Conservation (phyloP, 2,888 invertebrate species). For the Chironomus tentans region DNA sequence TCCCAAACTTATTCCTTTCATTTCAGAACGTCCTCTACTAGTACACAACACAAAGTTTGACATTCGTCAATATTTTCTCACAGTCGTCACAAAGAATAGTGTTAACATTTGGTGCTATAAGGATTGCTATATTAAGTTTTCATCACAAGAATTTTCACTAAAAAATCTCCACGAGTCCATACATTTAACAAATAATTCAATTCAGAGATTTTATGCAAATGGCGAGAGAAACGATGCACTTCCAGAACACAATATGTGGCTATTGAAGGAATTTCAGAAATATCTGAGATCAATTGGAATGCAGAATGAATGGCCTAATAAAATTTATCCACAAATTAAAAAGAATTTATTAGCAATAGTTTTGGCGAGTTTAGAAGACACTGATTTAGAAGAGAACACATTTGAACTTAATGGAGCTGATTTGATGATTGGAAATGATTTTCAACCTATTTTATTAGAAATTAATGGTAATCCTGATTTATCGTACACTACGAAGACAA, state of each 20-base stretch:
- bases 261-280: constrained; percentile 57
- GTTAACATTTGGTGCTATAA: constrained; percentile 80
- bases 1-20: constrained; percentile 22
- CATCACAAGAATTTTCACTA: constrained; percentile 70
- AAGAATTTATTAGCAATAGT: constrained; percentile 71
- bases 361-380: constrained; percentile 65
- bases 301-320: constrained; percentile 54
- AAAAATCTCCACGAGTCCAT: constrained; percentile 74
- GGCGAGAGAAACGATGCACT: constrained; percentile 49
- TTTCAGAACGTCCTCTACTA: constrained; percentile 67
- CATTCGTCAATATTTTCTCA: constrained; percentile 78
- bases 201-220: constrained; percentile 63
- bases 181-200: constrained; percentile 79
- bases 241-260: constrained; percentile 80
- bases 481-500: constrained; percentile 70
- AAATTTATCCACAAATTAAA: constrained; percentile 77
- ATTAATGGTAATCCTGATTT: constrained; percentile 86
- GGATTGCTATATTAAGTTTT: constrained; percentile 77
- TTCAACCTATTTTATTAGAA: constrained; percentile 82
- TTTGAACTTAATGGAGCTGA: constrained; percentile 91
- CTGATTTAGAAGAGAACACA: constrained; percentile 58
- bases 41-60: constrained; percentile 84
- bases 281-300: constrained; percentile 46
- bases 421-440: constrained; percentile 79
- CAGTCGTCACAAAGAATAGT: constrained; percentile 64